phyloP scores from a whole-genome alignment of 2,113 vertebrate species.

The Leucoraja erinaceus region DNA sequence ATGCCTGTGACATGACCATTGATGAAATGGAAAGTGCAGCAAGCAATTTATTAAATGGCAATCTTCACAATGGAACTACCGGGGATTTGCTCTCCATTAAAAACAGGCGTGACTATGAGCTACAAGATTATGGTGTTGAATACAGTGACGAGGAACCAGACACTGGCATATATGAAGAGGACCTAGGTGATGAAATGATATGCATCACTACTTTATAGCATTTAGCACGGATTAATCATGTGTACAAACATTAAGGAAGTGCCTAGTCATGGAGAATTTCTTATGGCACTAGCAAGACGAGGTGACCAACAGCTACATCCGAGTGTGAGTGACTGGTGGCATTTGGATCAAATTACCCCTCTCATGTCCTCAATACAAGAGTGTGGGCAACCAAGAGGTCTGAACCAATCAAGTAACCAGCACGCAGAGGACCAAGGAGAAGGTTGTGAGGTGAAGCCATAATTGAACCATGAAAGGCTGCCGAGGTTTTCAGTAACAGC shows the following conservation, averaged over 20 bases:
- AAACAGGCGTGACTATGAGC: slow-evolving; percentile 74
- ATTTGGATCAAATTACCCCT: background rate
- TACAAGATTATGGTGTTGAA: slow-evolving; percentile 79
- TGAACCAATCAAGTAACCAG: slow-evolving; percentile 1
- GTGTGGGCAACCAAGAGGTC: background rate
- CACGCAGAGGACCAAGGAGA: background rate
- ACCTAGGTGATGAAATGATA: slow-evolving; percentile 97
- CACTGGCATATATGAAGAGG: slow-evolving; percentile 78
- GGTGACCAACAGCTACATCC: slow-evolving; percentile 48
- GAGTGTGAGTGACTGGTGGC: slow-evolving; percentile 46
- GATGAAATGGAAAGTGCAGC: slow-evolving; percentile 99
- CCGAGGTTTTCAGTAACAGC: slow-evolving; percentile 39
- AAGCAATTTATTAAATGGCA: slow-evolving; percentile 84
- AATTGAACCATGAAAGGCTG: slow-evolving; percentile 6
- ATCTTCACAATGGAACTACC: slow-evolving; percentile 61
- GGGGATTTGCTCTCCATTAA: slow-evolving; percentile 72
- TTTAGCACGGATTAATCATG: slow-evolving; percentile 54
- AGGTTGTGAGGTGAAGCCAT: slow-evolving; percentile 7
- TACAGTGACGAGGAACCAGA: slow-evolving; percentile 93
- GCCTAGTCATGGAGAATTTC: slow-evolving; percentile 71
- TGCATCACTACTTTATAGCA: slow-evolving; percentile 98
- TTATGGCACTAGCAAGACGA: slow-evolving; percentile 72
- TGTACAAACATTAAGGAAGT: slow-evolving; percentile 81
- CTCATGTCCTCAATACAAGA: background rate
- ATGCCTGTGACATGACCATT: slow-evolving; percentile 95